phyloP scores from a whole-genome alignment of 2,888 invertebrate species.

The Zonitis immaculata region DNA sequence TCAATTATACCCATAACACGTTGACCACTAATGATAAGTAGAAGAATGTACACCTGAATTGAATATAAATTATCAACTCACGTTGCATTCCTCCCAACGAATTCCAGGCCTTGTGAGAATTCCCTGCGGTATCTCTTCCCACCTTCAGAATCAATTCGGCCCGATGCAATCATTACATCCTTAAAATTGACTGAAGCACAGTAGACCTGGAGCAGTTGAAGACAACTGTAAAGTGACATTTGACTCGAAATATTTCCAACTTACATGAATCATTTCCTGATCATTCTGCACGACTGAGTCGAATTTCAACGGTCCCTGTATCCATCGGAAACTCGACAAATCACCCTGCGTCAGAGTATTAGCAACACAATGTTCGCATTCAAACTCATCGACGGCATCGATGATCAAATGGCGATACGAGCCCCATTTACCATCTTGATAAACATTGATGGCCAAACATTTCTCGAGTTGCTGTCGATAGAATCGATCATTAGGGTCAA shows the following conservation, averaged over 20 bases:
- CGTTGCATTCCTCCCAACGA: too few relatives aligned
- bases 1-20: slow-evolving; percentile 92
- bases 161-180: slow-evolving; percentile 97
- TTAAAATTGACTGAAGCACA: slow-evolving; percentile 96
- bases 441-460: slow-evolving; percentile 77
- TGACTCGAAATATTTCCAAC: too few relatives aligned
- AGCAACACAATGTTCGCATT: slow-evolving; percentile 84
- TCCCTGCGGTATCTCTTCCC: too few relatives aligned
- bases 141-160: too few relatives aligned
- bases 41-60: too few relatives aligned
- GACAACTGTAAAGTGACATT: too few relatives aligned
- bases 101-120: too few relatives aligned
- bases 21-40: too few relatives aligned
- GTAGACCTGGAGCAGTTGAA: slow-evolving; percentile 80
- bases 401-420: slow-evolving; percentile 76
- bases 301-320: slow-evolving; percentile 70
- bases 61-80: too few relatives aligned
- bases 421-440: slow-evolving; percentile 55
- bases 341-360: slow-evolving; percentile 92
- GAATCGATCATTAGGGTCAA: slow-evolving; percentile 53
- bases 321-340: slow-evolving; percentile 87
- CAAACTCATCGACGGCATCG: slow-evolving; percentile 49
- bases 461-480: slow-evolving; percentile 63
- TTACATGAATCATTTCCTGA: neutral
- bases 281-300: neutral